Conservation (phyloP, 1,140 invertebrate species). For the Calephelis nemesis region DNA sequence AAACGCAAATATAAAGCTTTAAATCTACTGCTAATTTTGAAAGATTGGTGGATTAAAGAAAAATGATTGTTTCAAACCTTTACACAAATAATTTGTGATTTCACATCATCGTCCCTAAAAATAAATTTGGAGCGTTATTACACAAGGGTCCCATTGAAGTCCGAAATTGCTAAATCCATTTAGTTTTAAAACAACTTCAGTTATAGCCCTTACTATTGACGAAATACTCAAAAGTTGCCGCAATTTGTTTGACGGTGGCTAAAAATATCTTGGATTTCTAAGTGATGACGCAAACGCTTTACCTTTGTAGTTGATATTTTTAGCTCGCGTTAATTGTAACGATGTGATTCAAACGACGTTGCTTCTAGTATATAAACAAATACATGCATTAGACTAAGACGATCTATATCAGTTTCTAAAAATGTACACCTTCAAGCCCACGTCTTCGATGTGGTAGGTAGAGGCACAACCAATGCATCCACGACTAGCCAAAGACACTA, state of each 20-base stretch:
- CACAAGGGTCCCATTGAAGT: neutral
- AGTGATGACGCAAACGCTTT: constrained; percentile 5
- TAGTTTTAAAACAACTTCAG: neutral
- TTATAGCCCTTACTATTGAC: neutral
- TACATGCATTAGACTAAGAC: neutral
- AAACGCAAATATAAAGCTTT: too few species aligned
- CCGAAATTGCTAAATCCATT: neutral
- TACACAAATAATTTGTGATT: too few species aligned
- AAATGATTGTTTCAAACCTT: too few species aligned
- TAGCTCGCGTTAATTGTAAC: constrained; percentile 14
- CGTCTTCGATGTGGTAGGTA: too few species aligned
- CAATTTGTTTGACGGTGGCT: neutral
- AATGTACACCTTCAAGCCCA: too few species aligned
- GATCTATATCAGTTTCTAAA: neutral
- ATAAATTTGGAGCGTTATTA: too few species aligned
- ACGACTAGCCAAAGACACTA: too few species aligned
- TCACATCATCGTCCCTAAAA: too few species aligned
- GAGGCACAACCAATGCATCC: too few species aligned
- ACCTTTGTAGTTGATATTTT: constrained; percentile 14
- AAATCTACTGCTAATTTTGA: too few species aligned
- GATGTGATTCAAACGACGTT: constrained; percentile 1
- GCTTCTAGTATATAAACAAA: constrained; percentile 10
- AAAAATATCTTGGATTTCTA: constrained; percentile 7
- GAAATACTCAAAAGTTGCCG: constrained; percentile 1
- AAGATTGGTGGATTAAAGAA: too few species aligned